Percentiles rank a stretch among this genome's conserved stretches.
These are phyloP conservation scores for Gila orcuttii DNA, from an alignment of 2,113 vertebrate species.

Conservation along the genomic window DNA sequence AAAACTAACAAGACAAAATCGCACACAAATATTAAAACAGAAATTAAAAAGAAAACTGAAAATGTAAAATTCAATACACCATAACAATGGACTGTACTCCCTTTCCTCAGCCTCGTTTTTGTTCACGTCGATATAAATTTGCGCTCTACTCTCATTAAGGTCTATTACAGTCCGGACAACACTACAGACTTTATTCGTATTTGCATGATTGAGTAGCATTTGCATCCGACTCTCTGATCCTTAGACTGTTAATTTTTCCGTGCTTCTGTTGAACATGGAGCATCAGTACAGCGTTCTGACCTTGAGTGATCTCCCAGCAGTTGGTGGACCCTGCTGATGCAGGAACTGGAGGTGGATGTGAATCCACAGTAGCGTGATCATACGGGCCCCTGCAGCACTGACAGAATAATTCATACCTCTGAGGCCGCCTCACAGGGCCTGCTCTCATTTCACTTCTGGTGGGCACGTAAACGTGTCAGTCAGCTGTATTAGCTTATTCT, in stretches of 20 bases:
- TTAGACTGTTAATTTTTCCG: constrained; percentile 8
- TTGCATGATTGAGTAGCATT: constrained; percentile 16
- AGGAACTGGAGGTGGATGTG: constrained; percentile 11
- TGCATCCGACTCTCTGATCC: not conserved
- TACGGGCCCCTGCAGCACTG: constrained; percentile 1
- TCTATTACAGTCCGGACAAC: not conserved
- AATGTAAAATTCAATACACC: not conserved
- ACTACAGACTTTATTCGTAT: not conserved
- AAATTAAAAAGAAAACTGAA: not conserved
- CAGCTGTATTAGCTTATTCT: not conserved
- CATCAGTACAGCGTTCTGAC: constrained; percentile 14
- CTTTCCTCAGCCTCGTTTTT: not conserved
- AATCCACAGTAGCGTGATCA: constrained; percentile 31
- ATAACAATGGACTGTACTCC: not conserved
- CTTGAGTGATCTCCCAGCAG: constrained; percentile 20
- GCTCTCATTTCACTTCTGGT: constrained; percentile 45
- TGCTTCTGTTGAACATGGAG: constrained; percentile 1
- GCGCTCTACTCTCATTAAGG: not conserved
- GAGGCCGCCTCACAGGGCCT: constrained; percentile 26
- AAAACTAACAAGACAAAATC: not conserved
- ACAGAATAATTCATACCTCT: constrained; percentile 42
- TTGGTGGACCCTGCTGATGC: not conserved
- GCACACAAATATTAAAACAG: not conserved
- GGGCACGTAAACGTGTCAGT: constrained; percentile 31
- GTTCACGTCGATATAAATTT: not conserved